Conservation (phyloP, 2,888 invertebrate species). For the Itoplectis maculator region DNA sequence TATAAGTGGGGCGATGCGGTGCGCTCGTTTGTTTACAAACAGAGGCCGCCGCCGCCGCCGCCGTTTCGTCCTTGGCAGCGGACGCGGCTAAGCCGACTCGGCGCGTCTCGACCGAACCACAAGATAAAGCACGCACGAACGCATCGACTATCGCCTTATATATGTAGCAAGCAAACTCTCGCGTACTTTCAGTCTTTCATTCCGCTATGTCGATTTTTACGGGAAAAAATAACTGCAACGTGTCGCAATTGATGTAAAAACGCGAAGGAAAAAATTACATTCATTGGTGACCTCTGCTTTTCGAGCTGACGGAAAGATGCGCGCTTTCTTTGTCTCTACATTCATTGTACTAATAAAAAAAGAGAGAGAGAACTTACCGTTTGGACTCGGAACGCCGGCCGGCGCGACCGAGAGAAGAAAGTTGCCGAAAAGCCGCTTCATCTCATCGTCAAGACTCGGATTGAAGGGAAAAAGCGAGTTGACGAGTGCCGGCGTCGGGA, state of each 20-base stretch:
- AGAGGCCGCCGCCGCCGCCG: conserved; percentile 1
- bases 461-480: conserved; percentile 79
- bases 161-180: neutral
- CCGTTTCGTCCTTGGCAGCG: neutral
- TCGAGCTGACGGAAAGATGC: neutral
- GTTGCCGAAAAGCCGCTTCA: conserved; percentile 76
- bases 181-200: neutral
- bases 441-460: conserved; percentile 79
- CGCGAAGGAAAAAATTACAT: neutral
- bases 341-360: no score
- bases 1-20: conserved; percentile 1
- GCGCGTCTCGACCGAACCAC: neutral
- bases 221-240: no score
- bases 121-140: conserved; percentile 46
- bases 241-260: no score
- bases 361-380: conserved; percentile 70
- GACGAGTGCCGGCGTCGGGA: conserved; percentile 70
- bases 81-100: neutral
- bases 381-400: conserved; percentile 53
- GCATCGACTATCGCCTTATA: no score
- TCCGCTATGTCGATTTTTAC: neutral
- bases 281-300: neutral
- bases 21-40: conserved; percentile 67
- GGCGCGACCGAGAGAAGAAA: conserved; percentile 64
- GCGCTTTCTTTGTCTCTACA: neutral